Conservation (phyloP, 2,888 invertebrate genomes). For the Elysia crispata region DNA sequence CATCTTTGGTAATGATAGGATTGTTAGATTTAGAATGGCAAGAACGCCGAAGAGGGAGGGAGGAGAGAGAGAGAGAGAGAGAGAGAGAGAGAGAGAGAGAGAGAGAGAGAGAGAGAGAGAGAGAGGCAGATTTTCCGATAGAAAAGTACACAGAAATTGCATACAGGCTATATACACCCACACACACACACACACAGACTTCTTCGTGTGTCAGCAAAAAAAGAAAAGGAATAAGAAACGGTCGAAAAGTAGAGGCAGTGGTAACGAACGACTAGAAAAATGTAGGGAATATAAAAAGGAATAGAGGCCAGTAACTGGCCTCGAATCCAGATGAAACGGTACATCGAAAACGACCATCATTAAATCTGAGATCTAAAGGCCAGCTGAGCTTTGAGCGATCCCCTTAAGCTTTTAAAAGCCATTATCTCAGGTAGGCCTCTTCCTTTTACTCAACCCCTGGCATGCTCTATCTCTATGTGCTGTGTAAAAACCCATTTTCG, state of each 20-base stretch:
- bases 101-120: not conserved
- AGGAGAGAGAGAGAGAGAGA: not conserved
- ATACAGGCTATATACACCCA: too few species aligned
- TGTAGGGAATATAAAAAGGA: not conserved
- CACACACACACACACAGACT: too few species aligned
- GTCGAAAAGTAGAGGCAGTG: too few species aligned
- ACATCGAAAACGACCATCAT: too few species aligned
- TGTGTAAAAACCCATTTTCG: too few species aligned
- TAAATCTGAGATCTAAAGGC: too few species aligned
- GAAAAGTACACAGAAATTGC: not conserved
- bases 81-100: not conserved
- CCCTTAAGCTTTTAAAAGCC: not conserved
- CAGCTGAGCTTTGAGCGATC: too few species aligned
- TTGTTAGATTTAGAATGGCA: not conserved
- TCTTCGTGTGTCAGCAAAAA: too few species aligned
- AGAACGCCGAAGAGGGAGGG: not conserved
- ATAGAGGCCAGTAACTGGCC: not conserved
- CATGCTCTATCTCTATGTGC: not conserved
- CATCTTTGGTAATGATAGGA: not conserved
- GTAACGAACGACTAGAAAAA: not conserved
- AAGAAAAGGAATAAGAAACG: too few species aligned
- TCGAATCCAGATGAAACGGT: too few species aligned
- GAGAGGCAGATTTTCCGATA: slow-evolving; percentile 13
- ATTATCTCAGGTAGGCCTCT: not conserved
- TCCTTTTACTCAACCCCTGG: not conserved